Conservation (phyloP, 2,888 invertebrate species). For the Lepidochrysops patricia region DNA sequence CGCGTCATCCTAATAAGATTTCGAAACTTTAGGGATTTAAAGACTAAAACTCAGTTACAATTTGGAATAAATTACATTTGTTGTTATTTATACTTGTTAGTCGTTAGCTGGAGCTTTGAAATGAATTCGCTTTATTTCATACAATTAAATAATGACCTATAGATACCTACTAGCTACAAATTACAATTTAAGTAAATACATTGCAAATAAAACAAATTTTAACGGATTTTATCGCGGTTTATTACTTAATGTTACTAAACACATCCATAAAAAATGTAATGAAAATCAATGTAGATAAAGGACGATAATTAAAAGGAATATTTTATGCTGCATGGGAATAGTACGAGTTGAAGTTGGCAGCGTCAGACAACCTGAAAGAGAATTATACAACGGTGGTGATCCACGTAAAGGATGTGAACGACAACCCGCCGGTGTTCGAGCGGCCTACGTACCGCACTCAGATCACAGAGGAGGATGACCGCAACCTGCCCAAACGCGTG, state of each 20-base stretch:
- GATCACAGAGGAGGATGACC: conserved; percentile 96
- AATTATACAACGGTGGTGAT: conserved; percentile 97
- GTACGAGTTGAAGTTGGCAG: conserved; percentile 95
- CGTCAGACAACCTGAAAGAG: conserved; percentile 96
- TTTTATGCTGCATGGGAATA: conserved; percentile 52
- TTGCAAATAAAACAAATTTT: too few relatives aligned
- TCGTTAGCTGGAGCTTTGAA: not conserved
- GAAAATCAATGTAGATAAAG: not conserved
- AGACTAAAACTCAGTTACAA: not conserved
- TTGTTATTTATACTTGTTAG: not conserved
- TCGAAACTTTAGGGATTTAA: not conserved
- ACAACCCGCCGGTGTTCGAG: conserved; percentile 97
- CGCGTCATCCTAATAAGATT: not conserved
- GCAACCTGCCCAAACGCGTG: conserved; percentile 94
- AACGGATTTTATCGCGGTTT: too few relatives aligned
- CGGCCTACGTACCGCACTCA: conserved; percentile 95
- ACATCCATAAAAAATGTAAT: too few relatives aligned
- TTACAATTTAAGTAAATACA: too few relatives aligned
- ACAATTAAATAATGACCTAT: too few relatives aligned
- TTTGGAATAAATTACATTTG: not conserved
- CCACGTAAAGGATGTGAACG: conserved; percentile 97
- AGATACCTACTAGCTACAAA: too few relatives aligned
- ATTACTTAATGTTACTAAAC: too few relatives aligned
- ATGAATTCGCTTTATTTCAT: not conserved
- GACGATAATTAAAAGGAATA: conserved; percentile 8